A percentile compares a stretch with the other conserved stretches of the same genome.
Conservation (phyloP, 2,888 invertebrate genomes). For the Chalcosyrphus nemorum region DNA sequence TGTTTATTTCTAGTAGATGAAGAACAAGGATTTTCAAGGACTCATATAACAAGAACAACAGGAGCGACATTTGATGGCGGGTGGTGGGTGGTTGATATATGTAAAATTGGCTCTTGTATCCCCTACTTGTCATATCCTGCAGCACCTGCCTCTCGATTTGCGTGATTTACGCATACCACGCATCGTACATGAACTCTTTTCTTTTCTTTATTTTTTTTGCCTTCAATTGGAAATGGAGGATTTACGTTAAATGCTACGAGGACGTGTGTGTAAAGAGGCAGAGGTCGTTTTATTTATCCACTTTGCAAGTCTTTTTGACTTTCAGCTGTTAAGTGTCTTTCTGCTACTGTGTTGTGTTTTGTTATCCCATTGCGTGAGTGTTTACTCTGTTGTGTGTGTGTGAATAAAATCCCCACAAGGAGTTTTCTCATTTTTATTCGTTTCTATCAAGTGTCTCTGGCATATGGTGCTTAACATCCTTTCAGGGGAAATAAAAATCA, state of each 20-base stretch:
- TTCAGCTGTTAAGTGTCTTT: constrained; percentile 71
- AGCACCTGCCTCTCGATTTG: constrained; percentile 68
- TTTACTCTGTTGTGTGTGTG: neutral
- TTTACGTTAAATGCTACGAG: constrained; percentile 54
- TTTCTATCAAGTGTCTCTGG: constrained; percentile 70
- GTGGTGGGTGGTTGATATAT: neutral
- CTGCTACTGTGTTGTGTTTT: constrained; percentile 40
- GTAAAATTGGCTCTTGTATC: constrained; percentile 65
- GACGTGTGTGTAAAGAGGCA: neutral
- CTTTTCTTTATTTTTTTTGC: constrained; percentile 11
- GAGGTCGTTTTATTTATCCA: constrained; percentile 71
- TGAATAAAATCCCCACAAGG: constrained; percentile 61
- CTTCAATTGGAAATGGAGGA: constrained; percentile 63
- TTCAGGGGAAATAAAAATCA: constrained; percentile 68
- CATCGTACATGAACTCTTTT: constrained; percentile 53
- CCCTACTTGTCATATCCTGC: constrained; percentile 67
- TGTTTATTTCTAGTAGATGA: constrained; percentile 49
- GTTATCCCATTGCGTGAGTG: constrained; percentile 62
- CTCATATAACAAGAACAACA: no score
- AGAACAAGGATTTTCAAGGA: constrained; percentile 58
- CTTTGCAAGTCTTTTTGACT: constrained; percentile 71
- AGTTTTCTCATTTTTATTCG: constrained; percentile 64
- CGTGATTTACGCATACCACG: constrained; percentile 70
- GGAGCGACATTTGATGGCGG: constrained; percentile 50
- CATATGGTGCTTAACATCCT: constrained; percentile 71